These are phyloP conservation scores for Cantharis rufa DNA, from an alignment of 2,888 invertebrate species.

Conservation along the genomic window DNA sequence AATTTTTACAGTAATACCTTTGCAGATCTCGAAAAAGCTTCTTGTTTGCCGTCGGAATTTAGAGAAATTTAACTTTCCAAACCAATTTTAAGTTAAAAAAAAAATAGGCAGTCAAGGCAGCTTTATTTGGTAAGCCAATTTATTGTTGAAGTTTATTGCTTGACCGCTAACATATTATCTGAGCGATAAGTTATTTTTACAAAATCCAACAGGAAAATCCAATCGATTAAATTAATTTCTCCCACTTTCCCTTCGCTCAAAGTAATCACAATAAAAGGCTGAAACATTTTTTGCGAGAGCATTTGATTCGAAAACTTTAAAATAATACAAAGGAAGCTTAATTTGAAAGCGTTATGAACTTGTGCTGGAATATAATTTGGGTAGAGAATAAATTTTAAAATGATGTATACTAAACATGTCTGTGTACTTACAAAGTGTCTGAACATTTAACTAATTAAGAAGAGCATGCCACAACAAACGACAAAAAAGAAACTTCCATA, in stretches of 20 bases:
- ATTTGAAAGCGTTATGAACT: neutral
- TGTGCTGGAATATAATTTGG: neutral
- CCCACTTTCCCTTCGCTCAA: neutral
- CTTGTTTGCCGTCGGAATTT: no score
- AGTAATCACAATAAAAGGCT: neutral
- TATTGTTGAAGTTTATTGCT: no score
- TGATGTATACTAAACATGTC: conserved; percentile 1
- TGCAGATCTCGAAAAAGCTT: no score
- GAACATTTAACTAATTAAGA: conserved; percentile 19
- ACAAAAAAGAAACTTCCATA: conserved; percentile 19
- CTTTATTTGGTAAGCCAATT: no score
- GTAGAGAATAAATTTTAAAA: neutral
- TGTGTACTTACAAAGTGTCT: conserved; percentile 9
- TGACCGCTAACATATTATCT: no score
- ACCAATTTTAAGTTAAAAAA: no score
- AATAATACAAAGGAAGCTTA: neutral
- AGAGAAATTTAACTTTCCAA: no score
- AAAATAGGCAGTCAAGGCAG: no score
- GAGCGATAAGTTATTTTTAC: no score
- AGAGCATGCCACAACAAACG: conserved; percentile 17
- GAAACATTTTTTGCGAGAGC: neutral
- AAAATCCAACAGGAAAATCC: no score
- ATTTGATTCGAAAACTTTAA: neutral
- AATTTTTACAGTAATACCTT: no score
- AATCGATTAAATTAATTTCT: no score